These are phyloP conservation scores for Nothoprocta pentlandii DNA, from an alignment of 2,113 vertebrate genomes.

Conservation along the genomic window DNA sequence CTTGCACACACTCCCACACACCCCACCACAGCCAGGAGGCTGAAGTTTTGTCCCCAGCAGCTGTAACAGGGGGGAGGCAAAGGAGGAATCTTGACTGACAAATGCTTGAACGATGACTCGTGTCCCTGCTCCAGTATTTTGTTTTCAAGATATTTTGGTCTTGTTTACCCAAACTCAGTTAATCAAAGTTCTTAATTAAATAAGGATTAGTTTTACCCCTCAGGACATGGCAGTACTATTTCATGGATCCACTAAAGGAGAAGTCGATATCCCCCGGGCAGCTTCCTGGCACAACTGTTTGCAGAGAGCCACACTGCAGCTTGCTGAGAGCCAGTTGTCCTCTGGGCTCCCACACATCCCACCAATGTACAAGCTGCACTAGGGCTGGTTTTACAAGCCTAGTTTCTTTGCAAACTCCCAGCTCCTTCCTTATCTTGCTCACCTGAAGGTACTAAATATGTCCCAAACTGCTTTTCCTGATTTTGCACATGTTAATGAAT, in stretches of 20 bases:
- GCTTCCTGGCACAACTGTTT: conserved; percentile 14
- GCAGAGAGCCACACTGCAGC: background rate
- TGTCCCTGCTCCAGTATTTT: background rate
- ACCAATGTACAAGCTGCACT: background rate
- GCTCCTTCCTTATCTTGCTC: background rate
- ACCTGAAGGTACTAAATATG: background rate
- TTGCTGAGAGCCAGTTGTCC: conserved; percentile 1
- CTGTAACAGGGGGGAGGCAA: background rate
- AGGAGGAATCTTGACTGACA: background rate
- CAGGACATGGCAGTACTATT: conserved; percentile 54
- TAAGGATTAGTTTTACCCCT: conserved; percentile 65
- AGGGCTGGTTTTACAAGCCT: background rate
- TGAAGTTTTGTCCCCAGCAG: conserved; percentile 3
- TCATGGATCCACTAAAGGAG: conserved; percentile 36
- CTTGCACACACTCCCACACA: background rate
- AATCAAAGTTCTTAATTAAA: conserved; percentile 71
- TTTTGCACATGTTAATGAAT: background rate
- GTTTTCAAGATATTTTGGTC: conserved; percentile 30
- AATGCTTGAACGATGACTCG: background rate
- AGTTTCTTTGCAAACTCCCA: background rate
- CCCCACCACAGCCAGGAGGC: background rate
- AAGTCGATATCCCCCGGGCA: conserved; percentile 58
- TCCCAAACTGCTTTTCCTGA: background rate
- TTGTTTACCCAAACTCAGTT: conserved; percentile 52
- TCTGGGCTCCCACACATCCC: background rate